A percentile compares a stretch with the other conserved stretches of the same genome.
Evolutionary conservation across 2,797 vertebrate species (phyloP).

Genomic region (Acrossocheilus wenchowensis): DNA sequence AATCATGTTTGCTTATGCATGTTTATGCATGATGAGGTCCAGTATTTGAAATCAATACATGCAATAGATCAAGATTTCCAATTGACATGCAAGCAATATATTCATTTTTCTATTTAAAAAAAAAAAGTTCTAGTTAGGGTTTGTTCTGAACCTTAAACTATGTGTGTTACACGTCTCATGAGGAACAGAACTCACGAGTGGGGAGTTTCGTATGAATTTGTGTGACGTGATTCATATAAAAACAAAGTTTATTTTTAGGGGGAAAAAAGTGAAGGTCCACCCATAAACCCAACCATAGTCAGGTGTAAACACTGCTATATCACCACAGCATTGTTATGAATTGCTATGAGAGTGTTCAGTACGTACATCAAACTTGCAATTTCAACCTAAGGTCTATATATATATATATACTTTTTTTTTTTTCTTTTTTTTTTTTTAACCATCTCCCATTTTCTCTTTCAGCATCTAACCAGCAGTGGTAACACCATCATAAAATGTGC

Average conservation of each 20-base stretch:
- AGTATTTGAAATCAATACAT: neutral
- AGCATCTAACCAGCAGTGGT: neutral
- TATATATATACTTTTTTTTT: too few species aligned
- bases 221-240: neutral
- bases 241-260: neutral
- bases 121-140: neutral
- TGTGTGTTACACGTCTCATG: neutral
- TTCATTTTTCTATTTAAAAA: neutral
- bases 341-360: neutral
- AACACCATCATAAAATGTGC: neutral
- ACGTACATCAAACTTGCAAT: neutral
- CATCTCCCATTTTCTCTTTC: neutral
- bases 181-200: neutral
- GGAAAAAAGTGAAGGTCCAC: neutral
- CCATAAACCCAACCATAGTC: neutral
- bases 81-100: neutral
- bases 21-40: neutral
- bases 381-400: neutral
- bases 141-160: neutral
- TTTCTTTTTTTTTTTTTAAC: too few species aligned
- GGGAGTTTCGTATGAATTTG: neutral
- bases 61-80: neutral
- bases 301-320: neutral
- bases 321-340: neutral
- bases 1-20: neutral